Evolutionary conservation across 2,797 vertebrate genomes (phyloP).

Genomic region (Schizothorax lantsangensis): DNA sequence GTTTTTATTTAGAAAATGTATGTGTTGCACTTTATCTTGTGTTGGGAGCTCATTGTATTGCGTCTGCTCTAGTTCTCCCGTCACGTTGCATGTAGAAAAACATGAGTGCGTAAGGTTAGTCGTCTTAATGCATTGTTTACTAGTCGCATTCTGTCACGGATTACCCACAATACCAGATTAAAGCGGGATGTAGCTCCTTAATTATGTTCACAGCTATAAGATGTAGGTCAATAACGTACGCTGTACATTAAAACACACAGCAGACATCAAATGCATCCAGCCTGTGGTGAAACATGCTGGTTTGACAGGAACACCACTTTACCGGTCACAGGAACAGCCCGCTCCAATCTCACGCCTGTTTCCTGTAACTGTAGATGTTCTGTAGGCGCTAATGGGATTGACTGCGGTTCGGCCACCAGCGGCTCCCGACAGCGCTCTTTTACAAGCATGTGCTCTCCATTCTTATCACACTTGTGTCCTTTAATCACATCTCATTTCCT

Average conservation of each 20-base stretch:
- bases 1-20: constrained; percentile 1
- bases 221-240: neutral
- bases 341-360: neutral
- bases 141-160: neutral
- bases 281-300: neutral
- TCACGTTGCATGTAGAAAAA: neutral
- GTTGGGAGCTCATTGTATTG: neutral
- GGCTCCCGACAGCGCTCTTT: neutral
- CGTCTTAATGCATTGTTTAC: neutral
- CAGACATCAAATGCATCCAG: neutral
- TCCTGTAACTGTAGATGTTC: constrained; percentile 19
- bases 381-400: neutral
- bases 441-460: neutral
- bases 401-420: neutral
- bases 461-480: constrained; percentile 34
- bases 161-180: constrained; percentile 27
- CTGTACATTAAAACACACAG: neutral
- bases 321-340: neutral
- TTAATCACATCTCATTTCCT: neutral
- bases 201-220: constrained; percentile 6
- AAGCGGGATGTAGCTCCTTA: neutral
- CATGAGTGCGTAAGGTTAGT: neutral
- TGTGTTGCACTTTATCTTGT: neutral
- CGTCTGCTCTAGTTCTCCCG: neutral
- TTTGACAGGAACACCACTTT: neutral